These are phyloP conservation scores for Mallotus villosus DNA, from an alignment of 2,797 vertebrate species.

Conservation along the genomic window DNA sequence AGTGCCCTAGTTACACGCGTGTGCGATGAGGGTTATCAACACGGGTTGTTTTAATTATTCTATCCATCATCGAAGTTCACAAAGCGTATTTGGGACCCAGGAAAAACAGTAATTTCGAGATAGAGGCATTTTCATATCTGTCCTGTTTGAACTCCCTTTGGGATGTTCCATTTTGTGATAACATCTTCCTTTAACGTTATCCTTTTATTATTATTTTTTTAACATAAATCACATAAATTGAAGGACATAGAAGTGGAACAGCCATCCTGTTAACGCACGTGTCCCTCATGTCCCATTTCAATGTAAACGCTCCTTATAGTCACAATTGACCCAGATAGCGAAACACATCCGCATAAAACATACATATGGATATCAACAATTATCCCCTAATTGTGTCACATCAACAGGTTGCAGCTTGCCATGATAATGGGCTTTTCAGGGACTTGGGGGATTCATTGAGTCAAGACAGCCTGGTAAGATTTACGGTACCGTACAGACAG, in stretches of 20 bases:
- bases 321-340: slow-evolving; percentile 7
- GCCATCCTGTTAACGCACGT: slow-evolving; percentile 26
- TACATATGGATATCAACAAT: slow-evolving; percentile 2
- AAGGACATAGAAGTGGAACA: slow-evolving; percentile 41
- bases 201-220: too few relatives aligned
- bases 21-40: slow-evolving; percentile 55
- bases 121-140: slow-evolving; percentile 56
- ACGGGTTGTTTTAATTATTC: slow-evolving; percentile 61
- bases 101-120: slow-evolving; percentile 66
- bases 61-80: slow-evolving; percentile 60
- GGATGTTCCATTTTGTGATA: slow-evolving; percentile 58
- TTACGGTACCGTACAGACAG: slow-evolving; percentile 35
- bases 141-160: slow-evolving; percentile 59
- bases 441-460: slow-evolving; percentile 10
- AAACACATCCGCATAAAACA: background rate
- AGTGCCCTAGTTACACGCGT: slow-evolving; percentile 58
- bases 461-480: slow-evolving; percentile 31
- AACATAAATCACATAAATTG: slow-evolving; percentile 21
- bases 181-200: slow-evolving; percentile 54
- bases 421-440: slow-evolving; percentile 11
- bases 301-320: slow-evolving; percentile 20
- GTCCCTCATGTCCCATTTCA: slow-evolving; percentile 19
- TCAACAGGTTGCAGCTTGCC: slow-evolving; percentile 13
- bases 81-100: slow-evolving; percentile 40
- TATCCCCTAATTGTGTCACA: slow-evolving; percentile 9